Evolutionary conservation across 2,797 vertebrate genomes (phyloP).

Genomic region (Lindbergichthys nudifrons): DNA sequence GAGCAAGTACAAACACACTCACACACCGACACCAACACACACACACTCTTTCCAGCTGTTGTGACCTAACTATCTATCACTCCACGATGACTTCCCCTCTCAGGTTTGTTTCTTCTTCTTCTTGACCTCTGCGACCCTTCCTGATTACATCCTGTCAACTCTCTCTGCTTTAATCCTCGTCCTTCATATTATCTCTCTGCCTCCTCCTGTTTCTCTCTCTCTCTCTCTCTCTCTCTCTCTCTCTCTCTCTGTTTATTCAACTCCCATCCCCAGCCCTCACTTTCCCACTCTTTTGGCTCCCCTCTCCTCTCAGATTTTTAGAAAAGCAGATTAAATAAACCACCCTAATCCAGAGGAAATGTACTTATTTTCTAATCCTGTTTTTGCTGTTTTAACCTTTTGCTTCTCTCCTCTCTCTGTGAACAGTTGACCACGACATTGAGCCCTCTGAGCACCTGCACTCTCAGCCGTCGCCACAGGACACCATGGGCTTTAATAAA

Average conservation of each 20-base stretch:
- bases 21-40: constrained; percentile 10
- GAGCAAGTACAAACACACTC: constrained; percentile 86
- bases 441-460: constrained; percentile 89
- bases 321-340: constrained; percentile 42
- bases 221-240: neutral
- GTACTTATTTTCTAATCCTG: constrained; percentile 9
- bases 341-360: constrained; percentile 33
- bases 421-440: constrained; percentile 90
- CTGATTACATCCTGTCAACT: constrained; percentile 37
- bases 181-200: neutral
- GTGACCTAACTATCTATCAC: constrained; percentile 30
- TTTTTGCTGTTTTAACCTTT: constrained; percentile 36
- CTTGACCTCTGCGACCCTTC: constrained; percentile 43
- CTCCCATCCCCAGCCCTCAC: neutral
- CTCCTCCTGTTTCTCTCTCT: neutral
- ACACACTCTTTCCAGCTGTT: constrained; percentile 21
- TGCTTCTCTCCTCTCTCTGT: constrained; percentile 10
- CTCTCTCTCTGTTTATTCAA: constrained; percentile 3
- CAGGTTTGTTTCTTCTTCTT: constrained; percentile 37
- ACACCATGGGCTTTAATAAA: constrained; percentile 94
- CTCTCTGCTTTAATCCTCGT: neutral
- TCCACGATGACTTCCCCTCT: constrained; percentile 33
- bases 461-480: constrained; percentile 78
- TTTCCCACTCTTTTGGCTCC: constrained; percentile 1
- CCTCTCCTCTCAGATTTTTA: constrained; percentile 5